Conservation (phyloP, 2,797 vertebrate species). For the Eupleurogrammus muticus region DNA sequence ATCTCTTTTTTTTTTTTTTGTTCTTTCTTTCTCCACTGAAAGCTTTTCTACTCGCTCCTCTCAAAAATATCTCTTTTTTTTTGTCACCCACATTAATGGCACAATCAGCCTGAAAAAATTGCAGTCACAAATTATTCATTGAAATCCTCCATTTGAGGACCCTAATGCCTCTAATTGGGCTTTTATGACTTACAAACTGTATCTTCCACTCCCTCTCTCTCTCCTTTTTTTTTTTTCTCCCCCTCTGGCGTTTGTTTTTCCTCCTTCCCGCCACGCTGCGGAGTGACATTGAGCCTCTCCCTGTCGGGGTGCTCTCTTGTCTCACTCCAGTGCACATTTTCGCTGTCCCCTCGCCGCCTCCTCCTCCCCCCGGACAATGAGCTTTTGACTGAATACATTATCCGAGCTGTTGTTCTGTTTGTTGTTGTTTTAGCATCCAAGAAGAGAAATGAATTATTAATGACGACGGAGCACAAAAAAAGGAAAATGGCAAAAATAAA, state of each 20-base stretch:
- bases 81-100: slow-evolving; percentile 70
- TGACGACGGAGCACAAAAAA: slow-evolving; percentile 71
- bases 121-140: slow-evolving; percentile 75
- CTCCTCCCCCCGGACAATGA: slow-evolving; percentile 72
- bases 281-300: slow-evolving; percentile 86
- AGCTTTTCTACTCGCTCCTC: slow-evolving; percentile 49
- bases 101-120: slow-evolving; percentile 70
- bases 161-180: slow-evolving; percentile 80
- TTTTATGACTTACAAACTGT: slow-evolving; percentile 81
- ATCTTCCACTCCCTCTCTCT: slow-evolving; percentile 54
- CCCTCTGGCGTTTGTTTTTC: slow-evolving; percentile 80
- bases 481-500: slow-evolving; percentile 32
- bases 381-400: slow-evolving; percentile 86
- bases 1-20: slow-evolving; percentile 21
- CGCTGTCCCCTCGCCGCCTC: slow-evolving; percentile 75
- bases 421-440: slow-evolving; percentile 83
- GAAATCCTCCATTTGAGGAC: slow-evolving; percentile 74
- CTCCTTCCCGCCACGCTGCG: slow-evolving; percentile 74
- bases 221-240: slow-evolving; percentile 17
- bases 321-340: slow-evolving; percentile 86
- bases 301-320: slow-evolving; percentile 85
- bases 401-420: slow-evolving; percentile 84
- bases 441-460: slow-evolving; percentile 83
- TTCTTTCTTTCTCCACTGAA: slow-evolving; percentile 47
- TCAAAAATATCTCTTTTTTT: slow-evolving; percentile 56